Percentiles rank a stretch among this genome's conserved stretches.
phyloP scores from a whole-genome alignment of 2,113 vertebrate genomes.

The Lepus americanus region DNA sequence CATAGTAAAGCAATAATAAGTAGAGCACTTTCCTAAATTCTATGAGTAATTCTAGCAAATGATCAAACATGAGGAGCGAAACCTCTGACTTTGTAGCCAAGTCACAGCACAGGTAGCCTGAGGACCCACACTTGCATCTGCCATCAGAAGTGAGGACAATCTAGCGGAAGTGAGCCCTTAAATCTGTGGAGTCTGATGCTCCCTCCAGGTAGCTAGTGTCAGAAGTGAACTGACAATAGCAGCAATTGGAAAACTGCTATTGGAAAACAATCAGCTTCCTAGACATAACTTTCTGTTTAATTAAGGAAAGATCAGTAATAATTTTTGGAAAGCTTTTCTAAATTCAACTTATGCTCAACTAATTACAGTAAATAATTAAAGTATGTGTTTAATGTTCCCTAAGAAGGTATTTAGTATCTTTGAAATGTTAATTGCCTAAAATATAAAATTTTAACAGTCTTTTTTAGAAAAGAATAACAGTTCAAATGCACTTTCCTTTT shows the following conservation, averaged over 20 bases:
- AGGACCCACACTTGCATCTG: background rate
- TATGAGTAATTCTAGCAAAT: background rate
- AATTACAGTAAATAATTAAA: conserved; percentile 72
- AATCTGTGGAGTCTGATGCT: background rate
- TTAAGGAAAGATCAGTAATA: background rate
- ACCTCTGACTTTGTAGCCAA: background rate
- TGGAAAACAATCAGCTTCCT: background rate
- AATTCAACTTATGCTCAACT: conserved; percentile 65
- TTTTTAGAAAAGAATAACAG: conserved; percentile 6
- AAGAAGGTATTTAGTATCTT: conserved; percentile 47
- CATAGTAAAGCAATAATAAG: background rate
- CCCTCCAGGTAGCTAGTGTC: background rate
- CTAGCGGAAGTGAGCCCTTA: background rate
- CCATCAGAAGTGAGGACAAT: background rate
- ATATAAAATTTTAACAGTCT: conserved; percentile 49
- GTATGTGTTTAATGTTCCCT: conserved; percentile 63
- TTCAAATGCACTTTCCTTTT: conserved; percentile 23
- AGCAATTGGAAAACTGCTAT: background rate
- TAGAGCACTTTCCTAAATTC: background rate
- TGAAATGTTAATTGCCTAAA: conserved; percentile 59
- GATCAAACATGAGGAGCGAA: background rate
- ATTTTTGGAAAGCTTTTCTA: conserved; percentile 53
- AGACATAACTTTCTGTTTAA: conserved; percentile 45
- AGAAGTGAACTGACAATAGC: background rate
- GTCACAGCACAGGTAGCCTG: background rate